Conservation (phyloP, 2,113 vertebrate genomes). For the Spheniscus mendiculus region DNA sequence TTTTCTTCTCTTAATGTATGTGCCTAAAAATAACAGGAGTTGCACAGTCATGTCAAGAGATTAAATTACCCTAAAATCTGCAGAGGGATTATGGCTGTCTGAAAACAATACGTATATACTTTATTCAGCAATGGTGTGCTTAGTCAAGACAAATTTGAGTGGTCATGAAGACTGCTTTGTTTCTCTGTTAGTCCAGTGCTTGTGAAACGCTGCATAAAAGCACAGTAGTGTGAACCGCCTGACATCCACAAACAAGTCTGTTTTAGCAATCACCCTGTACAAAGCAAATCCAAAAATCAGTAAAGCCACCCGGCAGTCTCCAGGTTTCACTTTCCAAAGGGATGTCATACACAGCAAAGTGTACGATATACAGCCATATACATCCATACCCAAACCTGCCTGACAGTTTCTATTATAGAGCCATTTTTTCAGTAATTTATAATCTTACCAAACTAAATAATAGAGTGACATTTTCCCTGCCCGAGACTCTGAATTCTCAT, state of each 20-base stretch:
- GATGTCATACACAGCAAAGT: not conserved
- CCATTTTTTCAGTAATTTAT: not conserved
- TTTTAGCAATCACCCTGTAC: not conserved
- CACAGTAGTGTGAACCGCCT: not conserved
- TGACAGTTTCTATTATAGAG: not conserved
- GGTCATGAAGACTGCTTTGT: constrained; percentile 1
- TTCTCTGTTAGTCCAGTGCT: not conserved
- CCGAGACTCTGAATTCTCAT: not conserved
- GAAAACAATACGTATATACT: not conserved
- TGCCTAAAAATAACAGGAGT: constrained; percentile 45
- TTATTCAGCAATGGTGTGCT: not conserved
- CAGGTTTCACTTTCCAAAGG: not conserved
- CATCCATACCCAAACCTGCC: not conserved
- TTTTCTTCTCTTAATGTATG: constrained; percentile 25
- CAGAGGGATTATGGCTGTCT: constrained; percentile 15
- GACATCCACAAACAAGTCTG: not conserved
- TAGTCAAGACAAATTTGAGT: constrained; percentile 8
- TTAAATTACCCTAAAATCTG: constrained; percentile 1
- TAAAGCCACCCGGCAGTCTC: not conserved
- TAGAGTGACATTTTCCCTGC: not conserved
- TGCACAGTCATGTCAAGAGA: constrained; percentile 23
- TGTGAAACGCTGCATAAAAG: not conserved
- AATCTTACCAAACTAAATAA: not conserved
- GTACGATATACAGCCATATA: not conserved
- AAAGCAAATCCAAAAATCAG: not conserved